Percentiles rank a stretch among this genome's conserved stretches.
Evolutionary conservation across 1,140 invertebrate species (phyloP).

Genomic region (roundworm (Caenorhabditis elegans)): DNA sequence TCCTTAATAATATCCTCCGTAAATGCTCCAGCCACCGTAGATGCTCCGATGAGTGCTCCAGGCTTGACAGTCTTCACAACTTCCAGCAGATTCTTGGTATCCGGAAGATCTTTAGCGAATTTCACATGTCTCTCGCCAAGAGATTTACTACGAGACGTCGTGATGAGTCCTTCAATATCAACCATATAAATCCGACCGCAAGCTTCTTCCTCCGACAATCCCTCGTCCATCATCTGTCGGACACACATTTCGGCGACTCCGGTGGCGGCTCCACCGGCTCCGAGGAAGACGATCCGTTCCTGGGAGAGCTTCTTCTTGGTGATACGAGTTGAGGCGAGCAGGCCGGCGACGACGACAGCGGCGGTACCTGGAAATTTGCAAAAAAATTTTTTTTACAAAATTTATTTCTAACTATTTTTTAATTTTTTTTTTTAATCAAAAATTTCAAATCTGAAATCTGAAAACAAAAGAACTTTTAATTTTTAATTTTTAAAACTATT

Average conservation of each 20-base stretch:
- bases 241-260: conserved; percentile 83
- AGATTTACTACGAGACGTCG: conserved; percentile 46
- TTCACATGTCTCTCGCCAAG: conserved; percentile 45
- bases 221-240: conserved; percentile 74
- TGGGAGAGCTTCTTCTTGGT: conserved; percentile 79
- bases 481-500: too few relatives aligned
- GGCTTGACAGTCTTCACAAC: conserved; percentile 83
- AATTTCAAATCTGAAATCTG: too few relatives aligned
- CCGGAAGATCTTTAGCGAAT: conserved; percentile 71
- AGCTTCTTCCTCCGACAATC: conserved; percentile 72
- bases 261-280: conserved; percentile 75
- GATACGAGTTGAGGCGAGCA: conserved; percentile 79
- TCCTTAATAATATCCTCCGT: conserved; percentile 80
- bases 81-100: conserved; percentile 77
- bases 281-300: conserved; percentile 84
- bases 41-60: conserved; percentile 77
- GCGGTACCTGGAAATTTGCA: conserved; percentile 78
- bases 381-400: too few relatives aligned
- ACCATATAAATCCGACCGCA: conserved; percentile 77
- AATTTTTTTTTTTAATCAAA: too few relatives aligned
- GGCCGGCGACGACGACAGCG: conserved; percentile 84
- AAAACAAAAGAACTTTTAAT: too few relatives aligned
- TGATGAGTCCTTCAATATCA: conserved; percentile 69
- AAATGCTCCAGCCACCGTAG: conserved; percentile 84
- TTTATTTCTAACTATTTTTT: too few relatives aligned